These are phyloP conservation scores for Tinamus major DNA, from an alignment of 2,797 vertebrate species.

Conservation along the genomic window DNA sequence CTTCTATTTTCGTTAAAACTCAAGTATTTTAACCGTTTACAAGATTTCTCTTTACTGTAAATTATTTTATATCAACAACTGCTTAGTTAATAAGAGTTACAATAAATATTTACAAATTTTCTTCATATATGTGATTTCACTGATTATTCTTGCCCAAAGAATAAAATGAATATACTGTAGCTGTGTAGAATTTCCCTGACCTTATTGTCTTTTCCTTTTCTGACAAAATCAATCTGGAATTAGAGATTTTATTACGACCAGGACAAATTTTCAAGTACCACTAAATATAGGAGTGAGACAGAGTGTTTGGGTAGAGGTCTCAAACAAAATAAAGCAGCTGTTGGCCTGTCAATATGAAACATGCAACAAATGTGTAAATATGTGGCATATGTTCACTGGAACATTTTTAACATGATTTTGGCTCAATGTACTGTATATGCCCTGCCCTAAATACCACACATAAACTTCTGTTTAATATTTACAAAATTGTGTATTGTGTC, in stretches of 20 bases:
- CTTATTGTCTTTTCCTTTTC: not conserved
- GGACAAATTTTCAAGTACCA: not conserved
- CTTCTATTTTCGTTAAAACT: not conserved
- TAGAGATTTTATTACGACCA: not conserved
- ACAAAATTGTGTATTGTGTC: slow-evolving; percentile 6
- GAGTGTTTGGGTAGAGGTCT: slow-evolving; percentile 10
- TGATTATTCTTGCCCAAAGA: not conserved
- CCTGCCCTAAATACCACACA: slow-evolving; percentile 31
- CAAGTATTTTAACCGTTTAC: not conserved
- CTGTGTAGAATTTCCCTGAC: not conserved
- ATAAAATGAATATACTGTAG: not conserved
- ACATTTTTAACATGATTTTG: slow-evolving; percentile 36
- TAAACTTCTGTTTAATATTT: slow-evolving; percentile 24
- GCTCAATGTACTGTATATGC: not conserved
- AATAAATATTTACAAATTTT: not conserved
- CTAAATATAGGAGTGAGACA: slow-evolving; percentile 1
- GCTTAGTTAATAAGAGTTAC: not conserved
- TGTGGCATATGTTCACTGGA: slow-evolving; percentile 44
- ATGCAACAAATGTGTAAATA: slow-evolving; percentile 14
- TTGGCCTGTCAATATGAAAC: slow-evolving; percentile 26
- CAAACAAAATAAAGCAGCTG: slow-evolving; percentile 56
- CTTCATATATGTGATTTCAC: not conserved
- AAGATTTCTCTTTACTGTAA: not conserved
- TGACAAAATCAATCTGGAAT: not conserved
- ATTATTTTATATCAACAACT: not conserved